Evolutionary conservation across 2,113 vertebrate species (phyloP).

Genomic region (Callionymus lyra): DNA sequence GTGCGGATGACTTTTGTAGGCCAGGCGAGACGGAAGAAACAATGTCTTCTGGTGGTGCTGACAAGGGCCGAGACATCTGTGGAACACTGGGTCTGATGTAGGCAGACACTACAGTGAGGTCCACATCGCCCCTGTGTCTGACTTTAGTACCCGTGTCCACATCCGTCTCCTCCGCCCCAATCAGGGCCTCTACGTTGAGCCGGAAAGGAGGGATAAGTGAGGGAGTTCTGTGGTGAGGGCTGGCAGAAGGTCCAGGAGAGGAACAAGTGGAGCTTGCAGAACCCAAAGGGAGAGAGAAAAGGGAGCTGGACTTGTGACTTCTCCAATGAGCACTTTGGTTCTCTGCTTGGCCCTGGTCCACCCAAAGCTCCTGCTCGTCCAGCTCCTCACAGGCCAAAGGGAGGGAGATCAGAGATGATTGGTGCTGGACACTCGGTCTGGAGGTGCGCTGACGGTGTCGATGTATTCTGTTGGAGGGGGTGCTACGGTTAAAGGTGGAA

Average conservation of each 20-base stretch:
- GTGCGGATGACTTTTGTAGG: constrained; percentile 15
- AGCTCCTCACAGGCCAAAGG: constrained; percentile 34
- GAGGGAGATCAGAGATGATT: constrained; percentile 46
- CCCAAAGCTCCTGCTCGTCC: constrained; percentile 27
- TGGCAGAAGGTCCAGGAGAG: constrained; percentile 38
- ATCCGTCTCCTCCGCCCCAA: constrained; percentile 84
- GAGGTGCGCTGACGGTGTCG: constrained; percentile 30
- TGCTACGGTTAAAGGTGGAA: constrained; percentile 21
- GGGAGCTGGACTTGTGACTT: constrained; percentile 72
- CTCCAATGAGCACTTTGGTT: constrained; percentile 49
- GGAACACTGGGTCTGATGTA: constrained; percentile 62
- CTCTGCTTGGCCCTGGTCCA: constrained; percentile 23
- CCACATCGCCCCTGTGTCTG: constrained; percentile 56
- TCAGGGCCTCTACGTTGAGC: constrained; percentile 73
- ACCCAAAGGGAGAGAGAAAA: constrained; percentile 74
- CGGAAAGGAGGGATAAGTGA: constrained; percentile 58
- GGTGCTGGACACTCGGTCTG: constrained; percentile 26
- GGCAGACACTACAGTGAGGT: constrained; percentile 82
- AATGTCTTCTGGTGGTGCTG: constrained; percentile 37
- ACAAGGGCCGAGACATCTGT: constrained; percentile 38
- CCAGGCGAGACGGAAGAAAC: constrained; percentile 14
- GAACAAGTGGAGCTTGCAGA: constrained; percentile 51
- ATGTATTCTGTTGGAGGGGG: constrained; percentile 40
- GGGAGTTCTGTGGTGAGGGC: constrained; percentile 30
- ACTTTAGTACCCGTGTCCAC: constrained; percentile 83